Percentiles rank a stretch among this genome's conserved stretches.
Conservation (phyloP, 2,888 invertebrate genomes). For the Poecilus cupreus region DNA sequence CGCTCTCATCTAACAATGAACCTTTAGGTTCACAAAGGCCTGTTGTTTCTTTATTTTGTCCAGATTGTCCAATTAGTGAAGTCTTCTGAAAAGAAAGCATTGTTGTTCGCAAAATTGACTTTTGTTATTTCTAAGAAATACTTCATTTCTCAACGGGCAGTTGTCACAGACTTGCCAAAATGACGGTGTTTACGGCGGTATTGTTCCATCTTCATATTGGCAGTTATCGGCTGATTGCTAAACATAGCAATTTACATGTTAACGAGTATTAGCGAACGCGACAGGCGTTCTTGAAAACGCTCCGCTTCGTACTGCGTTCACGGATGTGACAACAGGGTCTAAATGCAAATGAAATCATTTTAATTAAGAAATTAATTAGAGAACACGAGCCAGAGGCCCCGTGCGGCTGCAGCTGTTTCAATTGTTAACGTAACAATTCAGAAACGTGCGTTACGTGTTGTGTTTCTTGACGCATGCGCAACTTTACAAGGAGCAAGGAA, state of each 20-base stretch:
- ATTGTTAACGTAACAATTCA: slow-evolving; percentile 47
- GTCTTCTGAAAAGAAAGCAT: slow-evolving; percentile 7
- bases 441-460: slow-evolving; percentile 32
- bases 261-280: slow-evolving; percentile 15
- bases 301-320: background rate
- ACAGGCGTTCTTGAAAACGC: slow-evolving; percentile 48
- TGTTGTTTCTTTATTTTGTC: slow-evolving; percentile 34
- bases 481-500: background rate
- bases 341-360: slow-evolving; percentile 59
- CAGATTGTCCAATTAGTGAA: slow-evolving; percentile 48
- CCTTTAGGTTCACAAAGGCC: slow-evolving; percentile 11
- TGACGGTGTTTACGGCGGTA: too few species aligned
- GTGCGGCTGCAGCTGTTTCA: slow-evolving; percentile 43
- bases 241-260: slow-evolving; percentile 54
- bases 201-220: too few species aligned
- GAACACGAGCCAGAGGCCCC: slow-evolving; percentile 18
- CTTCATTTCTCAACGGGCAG: too few species aligned
- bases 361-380: slow-evolving; percentile 59
- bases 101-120: slow-evolving; percentile 22
- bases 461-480: background rate
- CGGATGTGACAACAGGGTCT: slow-evolving; percentile 49
- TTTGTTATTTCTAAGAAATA: background rate
- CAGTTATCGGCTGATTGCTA: slow-evolving; percentile 44
- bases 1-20: background rate
- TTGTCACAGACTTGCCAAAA: too few species aligned